These are phyloP conservation scores for Pseudococcus viburni DNA, from an alignment of 2,888 invertebrate genomes.

Conservation along the genomic window DNA sequence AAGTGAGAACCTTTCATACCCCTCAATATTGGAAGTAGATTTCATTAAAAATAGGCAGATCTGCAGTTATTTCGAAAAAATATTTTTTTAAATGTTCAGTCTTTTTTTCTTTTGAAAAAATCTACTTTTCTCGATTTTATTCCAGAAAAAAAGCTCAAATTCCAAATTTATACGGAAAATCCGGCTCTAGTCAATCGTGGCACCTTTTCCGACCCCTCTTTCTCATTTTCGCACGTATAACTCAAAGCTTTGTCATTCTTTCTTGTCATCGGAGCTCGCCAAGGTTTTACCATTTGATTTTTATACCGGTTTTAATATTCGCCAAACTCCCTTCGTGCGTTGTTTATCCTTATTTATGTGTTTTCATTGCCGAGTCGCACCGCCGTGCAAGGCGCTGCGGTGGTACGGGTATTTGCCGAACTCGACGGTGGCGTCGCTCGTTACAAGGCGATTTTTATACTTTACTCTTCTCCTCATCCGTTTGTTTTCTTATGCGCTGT, in stretches of 20 bases:
- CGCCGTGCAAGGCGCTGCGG: not conserved
- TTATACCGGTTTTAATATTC: conserved; percentile 50
- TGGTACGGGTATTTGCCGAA: not conserved
- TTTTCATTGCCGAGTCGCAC: not conserved
- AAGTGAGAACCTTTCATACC: no score
- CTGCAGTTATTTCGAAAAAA: no score
- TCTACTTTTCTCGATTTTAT: no score
- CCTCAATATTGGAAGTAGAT: no score
- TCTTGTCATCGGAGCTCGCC: not conserved
- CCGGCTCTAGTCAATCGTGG: no score
- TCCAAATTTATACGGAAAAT: no score
- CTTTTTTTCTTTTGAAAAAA: no score
- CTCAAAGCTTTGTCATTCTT: no score
- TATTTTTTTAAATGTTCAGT: no score
- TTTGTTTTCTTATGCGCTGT: not conserved
- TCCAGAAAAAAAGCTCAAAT: no score
- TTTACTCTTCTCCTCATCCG: not conserved
- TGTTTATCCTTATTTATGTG: conserved; percentile 53
- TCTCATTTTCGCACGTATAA: not conserved
- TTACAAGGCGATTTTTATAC: conserved; percentile 16
- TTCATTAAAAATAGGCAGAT: no score
- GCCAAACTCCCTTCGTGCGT: not conserved
- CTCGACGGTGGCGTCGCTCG: not conserved
- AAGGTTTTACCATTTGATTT: not conserved
- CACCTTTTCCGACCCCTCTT: no score